Percentiles rank a stretch among this genome's conserved stretches.
These are phyloP conservation scores for Frieseomelitta varia DNA, from an alignment of 1,140 invertebrate species.

Conservation along the genomic window DNA sequence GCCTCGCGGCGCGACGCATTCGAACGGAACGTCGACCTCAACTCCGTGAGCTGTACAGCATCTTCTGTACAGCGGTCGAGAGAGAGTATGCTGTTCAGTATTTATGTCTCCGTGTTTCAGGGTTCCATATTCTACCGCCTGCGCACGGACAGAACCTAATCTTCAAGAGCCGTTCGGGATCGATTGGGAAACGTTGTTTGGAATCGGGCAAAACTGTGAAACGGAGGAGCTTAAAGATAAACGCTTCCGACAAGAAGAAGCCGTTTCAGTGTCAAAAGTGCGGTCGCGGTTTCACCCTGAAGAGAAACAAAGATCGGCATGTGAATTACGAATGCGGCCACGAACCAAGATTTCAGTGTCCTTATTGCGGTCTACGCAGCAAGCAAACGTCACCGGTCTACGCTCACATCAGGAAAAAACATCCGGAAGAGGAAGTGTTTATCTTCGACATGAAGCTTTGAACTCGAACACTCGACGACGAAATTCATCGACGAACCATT, in stretches of 20 bases:
- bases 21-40: background rate
- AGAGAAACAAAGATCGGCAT: slow-evolving; percentile 90
- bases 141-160: slow-evolving; percentile 50
- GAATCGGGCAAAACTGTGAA: slow-evolving; percentile 36
- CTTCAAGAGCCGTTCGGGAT: slow-evolving; percentile 50
- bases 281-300: slow-evolving; percentile 89
- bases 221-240: slow-evolving; percentile 37
- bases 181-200: slow-evolving; percentile 37
- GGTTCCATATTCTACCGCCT: slow-evolving; percentile 34
- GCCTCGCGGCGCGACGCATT: background rate
- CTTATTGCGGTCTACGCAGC: slow-evolving; percentile 89
- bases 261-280: slow-evolving; percentile 89
- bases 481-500: background rate
- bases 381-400: slow-evolving; percentile 92
- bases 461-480: slow-evolving; percentile 21
- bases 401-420: slow-evolving; percentile 84
- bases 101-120: slow-evolving; percentile 66
- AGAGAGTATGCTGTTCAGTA: slow-evolving; percentile 59
- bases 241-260: slow-evolving; percentile 70
- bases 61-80: slow-evolving; percentile 30
- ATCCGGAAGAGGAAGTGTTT: slow-evolving; percentile 70
- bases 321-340: slow-evolving; percentile 93
- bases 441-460: slow-evolving; percentile 69
- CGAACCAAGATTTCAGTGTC: slow-evolving; percentile 90
- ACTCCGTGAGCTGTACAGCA: slow-evolving; percentile 3